Conservation (phyloP, 2,888 invertebrate genomes). For the Globia sparganii region DNA sequence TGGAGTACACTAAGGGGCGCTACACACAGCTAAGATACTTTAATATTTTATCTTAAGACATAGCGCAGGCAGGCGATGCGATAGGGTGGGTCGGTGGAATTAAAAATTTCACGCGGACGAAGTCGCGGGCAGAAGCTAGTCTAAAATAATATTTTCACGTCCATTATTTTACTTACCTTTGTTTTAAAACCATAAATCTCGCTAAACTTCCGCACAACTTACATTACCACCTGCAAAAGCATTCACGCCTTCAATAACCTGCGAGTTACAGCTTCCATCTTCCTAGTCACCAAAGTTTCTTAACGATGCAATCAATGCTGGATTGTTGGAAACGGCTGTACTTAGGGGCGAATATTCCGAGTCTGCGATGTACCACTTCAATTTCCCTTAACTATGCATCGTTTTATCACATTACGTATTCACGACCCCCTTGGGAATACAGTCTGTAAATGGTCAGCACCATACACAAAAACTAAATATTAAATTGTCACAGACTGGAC, state of each 20-base stretch:
- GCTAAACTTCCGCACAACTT: conserved; percentile 4
- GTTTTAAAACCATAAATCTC: conserved; percentile 32
- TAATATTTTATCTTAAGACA: too few species aligned
- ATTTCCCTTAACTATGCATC: conserved; percentile 78
- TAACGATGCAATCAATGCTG: conserved; percentile 61
- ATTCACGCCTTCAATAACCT: conserved; percentile 31
- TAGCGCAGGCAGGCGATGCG: too few species aligned
- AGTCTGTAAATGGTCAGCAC: conserved; percentile 77
- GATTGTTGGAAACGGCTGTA: conserved; percentile 48
- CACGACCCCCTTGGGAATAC: conserved; percentile 74
- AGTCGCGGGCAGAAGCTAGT: too few species aligned
- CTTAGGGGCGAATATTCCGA: conserved; percentile 56
- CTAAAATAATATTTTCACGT: neutral
- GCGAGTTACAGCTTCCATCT: conserved; percentile 35
- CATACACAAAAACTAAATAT: conserved; percentile 63
- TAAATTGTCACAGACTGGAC: conserved; percentile 34
- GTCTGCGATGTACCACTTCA: conserved; percentile 67
- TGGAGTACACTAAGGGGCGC: too few species aligned
- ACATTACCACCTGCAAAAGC: conserved; percentile 27
- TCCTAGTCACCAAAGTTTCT: conserved; percentile 55
- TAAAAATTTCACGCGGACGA: too few species aligned
- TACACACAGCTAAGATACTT: too few species aligned
- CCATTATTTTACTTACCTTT: neutral
- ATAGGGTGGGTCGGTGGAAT: too few species aligned
- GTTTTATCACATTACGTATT: conserved; percentile 81